Conservation (phyloP, 2,113 vertebrate genomes). For the Colossoma macropomum region DNA sequence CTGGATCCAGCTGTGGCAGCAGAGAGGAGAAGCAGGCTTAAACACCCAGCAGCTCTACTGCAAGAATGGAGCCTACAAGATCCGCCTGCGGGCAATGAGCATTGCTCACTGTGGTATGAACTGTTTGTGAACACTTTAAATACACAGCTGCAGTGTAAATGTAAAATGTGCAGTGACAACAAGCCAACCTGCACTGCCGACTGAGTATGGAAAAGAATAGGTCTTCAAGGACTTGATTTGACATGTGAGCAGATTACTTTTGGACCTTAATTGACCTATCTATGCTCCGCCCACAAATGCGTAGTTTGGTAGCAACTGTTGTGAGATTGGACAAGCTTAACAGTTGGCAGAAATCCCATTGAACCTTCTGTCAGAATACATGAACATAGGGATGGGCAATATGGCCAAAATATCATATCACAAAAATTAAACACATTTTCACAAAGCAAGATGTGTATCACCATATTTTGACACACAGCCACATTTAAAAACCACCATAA, state of each 20-base stretch:
- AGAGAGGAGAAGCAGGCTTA: conserved; percentile 87
- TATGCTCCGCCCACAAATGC: background rate
- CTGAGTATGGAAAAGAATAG: background rate
- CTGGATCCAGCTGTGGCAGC: conserved; percentile 98
- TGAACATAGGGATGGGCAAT: no score
- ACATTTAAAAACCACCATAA: no score
- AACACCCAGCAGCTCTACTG: conserved; percentile 89
- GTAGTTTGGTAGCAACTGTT: background rate
- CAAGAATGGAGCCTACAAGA: conserved; percentile 81
- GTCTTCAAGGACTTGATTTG: background rate
- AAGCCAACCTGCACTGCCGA: background rate
- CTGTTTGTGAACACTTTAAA: background rate
- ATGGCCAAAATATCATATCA: no score
- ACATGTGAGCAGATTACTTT: background rate
- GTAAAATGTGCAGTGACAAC: background rate
- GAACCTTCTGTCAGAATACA: no score
- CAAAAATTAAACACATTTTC: no score
- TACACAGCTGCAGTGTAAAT: background rate
- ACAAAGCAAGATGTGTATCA: no score
- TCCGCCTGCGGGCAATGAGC: conserved; percentile 89
- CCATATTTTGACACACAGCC: no score
- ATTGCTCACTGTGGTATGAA: conserved; percentile 89
- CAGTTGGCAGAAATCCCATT: background rate
- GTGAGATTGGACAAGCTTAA: background rate
- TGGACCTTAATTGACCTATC: background rate